Base-by-base conservation (phyloP, 2,113 vertebrate species). In the Podiceps cristatus region DNA sequence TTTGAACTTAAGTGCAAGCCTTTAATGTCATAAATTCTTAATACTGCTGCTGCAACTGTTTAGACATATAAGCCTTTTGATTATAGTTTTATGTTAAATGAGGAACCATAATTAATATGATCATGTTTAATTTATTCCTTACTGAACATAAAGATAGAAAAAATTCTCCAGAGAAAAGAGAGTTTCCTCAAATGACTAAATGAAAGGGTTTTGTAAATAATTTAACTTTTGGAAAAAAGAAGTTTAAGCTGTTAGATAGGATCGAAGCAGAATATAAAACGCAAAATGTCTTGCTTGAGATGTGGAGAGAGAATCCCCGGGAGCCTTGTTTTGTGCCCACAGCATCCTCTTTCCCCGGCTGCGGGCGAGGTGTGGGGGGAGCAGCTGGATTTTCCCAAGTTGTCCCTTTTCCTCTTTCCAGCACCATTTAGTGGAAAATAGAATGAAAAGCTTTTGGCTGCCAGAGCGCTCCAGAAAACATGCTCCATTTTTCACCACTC, bases 11-110 rank as follows among this genome's bases (percentile, higher is more conserved):
- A 86, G 42, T 63, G 13, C 16, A 55, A 77, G 60, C 52, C 76
- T 95, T 75, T 91, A 93, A 63, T 91, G n/a, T 59, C 86, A 35
- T 60, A 9, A 67, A 81, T 95, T 66, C 87, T 89, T 71, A 77
- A 50, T 35, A 31, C 13, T 2, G 9, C n/a, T 91, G 79, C 75
- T 55, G 66, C 3, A 3, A 77, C 59, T 89, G 56, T 84, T 96
- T 47, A 91, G 83, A 56, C 49, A 40, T 60, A 56, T 27, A 94
- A 77, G 33, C 37, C 44, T 35, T 81, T 96, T 84, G 96, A 89
- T 89, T 81, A 68, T 71, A 89, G 86, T 50, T 94, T 95, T 85
- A 33, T 81, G 55, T 92, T 95, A 96, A 89, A 89, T 20, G 45
- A 86, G 28, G 42, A 86, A 20, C 59, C 55, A 50, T 87, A 93